Evolutionary conservation across 2,113 vertebrate genomes (phyloP).

Genomic region (Delphinapterus leucas): DNA sequence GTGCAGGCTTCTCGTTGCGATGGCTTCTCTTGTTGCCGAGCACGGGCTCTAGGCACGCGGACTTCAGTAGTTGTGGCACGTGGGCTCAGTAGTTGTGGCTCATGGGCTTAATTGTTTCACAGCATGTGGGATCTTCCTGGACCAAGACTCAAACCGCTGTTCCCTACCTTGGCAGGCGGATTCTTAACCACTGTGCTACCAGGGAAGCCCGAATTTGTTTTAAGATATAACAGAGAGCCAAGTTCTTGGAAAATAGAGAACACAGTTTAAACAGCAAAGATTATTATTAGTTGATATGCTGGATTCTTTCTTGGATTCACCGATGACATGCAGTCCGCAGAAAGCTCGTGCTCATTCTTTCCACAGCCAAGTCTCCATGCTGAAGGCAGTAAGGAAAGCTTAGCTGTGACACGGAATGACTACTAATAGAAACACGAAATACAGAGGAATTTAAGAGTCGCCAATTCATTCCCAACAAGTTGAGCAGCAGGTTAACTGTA

Average conservation of each 20-base stretch:
- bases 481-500: neutral
- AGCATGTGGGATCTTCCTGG: no score
- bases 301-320: neutral
- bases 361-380: neutral
- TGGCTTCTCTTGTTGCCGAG: no score
- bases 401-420: neutral
- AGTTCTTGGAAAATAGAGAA: neutral
- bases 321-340: neutral
- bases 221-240: neutral
- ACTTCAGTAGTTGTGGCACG: no score
- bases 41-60: rapidly evolving
- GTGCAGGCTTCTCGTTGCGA: no score
- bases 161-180: no score
- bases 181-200: no score
- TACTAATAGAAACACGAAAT: neutral
- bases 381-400: neutral
- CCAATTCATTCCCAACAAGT: neutral
- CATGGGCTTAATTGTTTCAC: no score
- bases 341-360: neutral
- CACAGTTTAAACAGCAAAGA: constrained; percentile 22
- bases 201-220: neutral
- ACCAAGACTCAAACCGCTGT: no score
- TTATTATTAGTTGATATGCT: neutral
- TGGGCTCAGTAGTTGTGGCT: no score
- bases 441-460: neutral